phyloP scores from a whole-genome alignment of 2,113 vertebrate species.

The Athene noctua region DNA sequence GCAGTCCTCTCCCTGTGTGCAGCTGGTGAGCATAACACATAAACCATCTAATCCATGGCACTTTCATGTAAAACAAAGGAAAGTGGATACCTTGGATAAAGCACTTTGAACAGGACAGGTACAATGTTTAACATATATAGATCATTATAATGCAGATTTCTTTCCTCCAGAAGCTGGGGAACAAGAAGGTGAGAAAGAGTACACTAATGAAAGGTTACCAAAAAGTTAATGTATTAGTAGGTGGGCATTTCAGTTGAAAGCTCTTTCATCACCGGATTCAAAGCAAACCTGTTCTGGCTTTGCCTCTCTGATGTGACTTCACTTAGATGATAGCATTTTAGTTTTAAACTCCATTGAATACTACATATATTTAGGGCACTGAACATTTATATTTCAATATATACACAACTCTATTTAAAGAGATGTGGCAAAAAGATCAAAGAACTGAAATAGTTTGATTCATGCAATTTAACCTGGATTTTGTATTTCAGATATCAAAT shows the following conservation, averaged over 20 bases:
- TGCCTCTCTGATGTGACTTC: neutral
- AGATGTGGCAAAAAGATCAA: neutral
- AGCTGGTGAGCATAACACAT: neutral
- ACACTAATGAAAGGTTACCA: neutral
- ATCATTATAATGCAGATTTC: neutral
- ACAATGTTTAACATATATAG: neutral
- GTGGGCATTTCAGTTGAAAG: neutral
- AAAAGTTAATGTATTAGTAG: neutral
- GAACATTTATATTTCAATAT: neutral
- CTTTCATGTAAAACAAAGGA: neutral
- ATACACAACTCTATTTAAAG: neutral
- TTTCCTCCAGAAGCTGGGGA: neutral
- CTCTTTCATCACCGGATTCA: neutral
- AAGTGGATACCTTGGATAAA: neutral
- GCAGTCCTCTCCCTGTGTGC: neutral
- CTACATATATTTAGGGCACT: neutral
- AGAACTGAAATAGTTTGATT: neutral
- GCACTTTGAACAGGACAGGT: neutral
- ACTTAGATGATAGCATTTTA: neutral
- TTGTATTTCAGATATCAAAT: neutral
- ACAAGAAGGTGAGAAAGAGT: neutral
- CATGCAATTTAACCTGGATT: neutral
- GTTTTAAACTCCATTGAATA: neutral
- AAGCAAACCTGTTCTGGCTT: neutral
- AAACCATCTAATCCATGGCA: neutral